phyloP scores from a whole-genome alignment of 2,113 vertebrate species.

The Hemiprocne comata region DNA sequence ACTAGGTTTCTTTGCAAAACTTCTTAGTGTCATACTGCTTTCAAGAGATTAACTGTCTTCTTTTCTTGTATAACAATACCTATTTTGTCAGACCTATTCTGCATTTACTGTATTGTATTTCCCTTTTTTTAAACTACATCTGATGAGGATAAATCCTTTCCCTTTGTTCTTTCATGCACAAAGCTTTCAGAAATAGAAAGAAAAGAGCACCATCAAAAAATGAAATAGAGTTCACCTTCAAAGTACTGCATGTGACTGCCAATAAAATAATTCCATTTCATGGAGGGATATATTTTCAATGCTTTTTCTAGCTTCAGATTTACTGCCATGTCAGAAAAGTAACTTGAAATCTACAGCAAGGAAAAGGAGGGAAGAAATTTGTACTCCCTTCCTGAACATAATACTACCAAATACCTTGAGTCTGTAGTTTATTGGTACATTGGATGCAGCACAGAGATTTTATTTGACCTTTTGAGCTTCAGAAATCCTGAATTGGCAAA shows the following conservation, averaged over 20 bases:
- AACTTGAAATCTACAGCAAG: slow-evolving; percentile 37
- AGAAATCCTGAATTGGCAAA: neutral
- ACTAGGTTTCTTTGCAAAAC: neutral
- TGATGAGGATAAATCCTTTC: slow-evolving; percentile 53
- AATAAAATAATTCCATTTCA: slow-evolving; percentile 71
- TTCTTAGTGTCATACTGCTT: neutral
- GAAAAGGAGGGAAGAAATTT: neutral
- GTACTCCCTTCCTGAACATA: neutral
- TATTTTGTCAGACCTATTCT: slow-evolving; percentile 9
- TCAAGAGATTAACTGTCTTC: neutral
- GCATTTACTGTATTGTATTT: slow-evolving; percentile 1
- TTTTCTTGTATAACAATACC: slow-evolving; percentile 40
- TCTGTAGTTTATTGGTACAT: neutral
- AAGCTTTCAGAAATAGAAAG: slow-evolving; percentile 43
- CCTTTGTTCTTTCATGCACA: slow-evolving; percentile 32
- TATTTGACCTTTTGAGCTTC: neutral
- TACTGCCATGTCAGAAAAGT: slow-evolving; percentile 44
- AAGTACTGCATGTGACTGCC: slow-evolving; percentile 52
- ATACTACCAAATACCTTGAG: neutral
- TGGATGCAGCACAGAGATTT: neutral
- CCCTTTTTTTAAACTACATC: slow-evolving; percentile 3
- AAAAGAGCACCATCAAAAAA: slow-evolving; percentile 32
- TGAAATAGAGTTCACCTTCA: slow-evolving; percentile 69
- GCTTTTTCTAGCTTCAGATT: slow-evolving; percentile 53
- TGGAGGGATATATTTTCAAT: slow-evolving; percentile 56